Conservation (phyloP, 2,797 vertebrate species). For the Tragopan temminckii region DNA sequence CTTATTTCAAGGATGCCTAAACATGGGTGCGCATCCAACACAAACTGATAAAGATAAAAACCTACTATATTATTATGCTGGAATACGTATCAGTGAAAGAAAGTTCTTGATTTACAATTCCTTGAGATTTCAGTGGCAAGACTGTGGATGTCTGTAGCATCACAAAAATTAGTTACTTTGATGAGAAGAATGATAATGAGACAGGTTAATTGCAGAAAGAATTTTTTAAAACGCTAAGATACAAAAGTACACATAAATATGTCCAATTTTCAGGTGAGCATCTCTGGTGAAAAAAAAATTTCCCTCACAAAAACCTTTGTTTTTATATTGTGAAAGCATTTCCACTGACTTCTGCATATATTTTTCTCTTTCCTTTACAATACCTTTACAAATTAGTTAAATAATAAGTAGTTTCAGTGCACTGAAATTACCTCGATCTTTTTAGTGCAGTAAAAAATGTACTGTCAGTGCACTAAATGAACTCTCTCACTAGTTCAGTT, state of each 20-base stretch:
- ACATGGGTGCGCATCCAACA: not conserved
- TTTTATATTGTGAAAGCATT: not conserved
- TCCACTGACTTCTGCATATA: rapidly evolving
- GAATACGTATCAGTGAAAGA: rapidly evolving
- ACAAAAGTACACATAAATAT: not conserved
- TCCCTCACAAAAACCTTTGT: not conserved
- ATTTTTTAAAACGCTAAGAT: not conserved
- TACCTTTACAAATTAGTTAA: not conserved
- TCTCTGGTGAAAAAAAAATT: not conserved
- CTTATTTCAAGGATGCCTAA: not conserved
- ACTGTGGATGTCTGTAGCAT: not conserved
- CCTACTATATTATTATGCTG: rapidly evolving
- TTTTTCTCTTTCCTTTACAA: not conserved
- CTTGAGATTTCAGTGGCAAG: not conserved
- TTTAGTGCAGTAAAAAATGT: too few relatives aligned
- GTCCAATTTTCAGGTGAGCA: not conserved
- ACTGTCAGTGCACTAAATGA: not conserved
- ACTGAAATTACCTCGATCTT: not conserved
- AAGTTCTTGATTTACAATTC: not conserved
- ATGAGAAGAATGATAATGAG: not conserved
- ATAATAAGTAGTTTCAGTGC: not conserved
- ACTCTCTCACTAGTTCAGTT: not conserved
- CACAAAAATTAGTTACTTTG: not conserved
- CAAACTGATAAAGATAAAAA: not conserved
- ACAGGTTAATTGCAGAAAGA: not conserved